Base-by-base conservation (phyloP, 1,140 invertebrate genomes). In the Anastrepha obliqua region DNA sequence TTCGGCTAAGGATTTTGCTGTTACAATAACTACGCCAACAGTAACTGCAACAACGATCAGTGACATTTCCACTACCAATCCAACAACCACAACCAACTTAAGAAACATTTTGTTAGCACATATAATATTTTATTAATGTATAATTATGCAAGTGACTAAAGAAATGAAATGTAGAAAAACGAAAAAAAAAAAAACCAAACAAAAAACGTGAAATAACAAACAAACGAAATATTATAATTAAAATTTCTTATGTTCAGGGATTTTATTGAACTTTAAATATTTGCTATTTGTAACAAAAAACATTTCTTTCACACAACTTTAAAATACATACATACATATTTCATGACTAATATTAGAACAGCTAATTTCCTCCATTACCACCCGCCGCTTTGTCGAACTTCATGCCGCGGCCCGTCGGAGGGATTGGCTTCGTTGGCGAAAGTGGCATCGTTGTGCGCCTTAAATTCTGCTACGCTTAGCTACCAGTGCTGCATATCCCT, bases 191-290 rank as follows among this genome's bases (percentile, higher is more conserved):
- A 74, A 74, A 29, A 70, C 4, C 29, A 39, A 74, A 74, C 60
- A 86, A 62, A 60, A 60, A 42, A 15, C 17, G 47, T 51, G 44
- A 51, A 55, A 78, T 15, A 29, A 29, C 29, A 29, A 29, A 78
- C 6, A 78, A 78, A 78, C 17, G 44, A 78, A 51, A 78, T 17
- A 51, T 78, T 78, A 20, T 17, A 78, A n/a, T 78, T 78, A 60
- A 29, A 29, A 59, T 15, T 86, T 86, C 29, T 85, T 86, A 86
- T 62, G 55, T 86, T 86, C 85, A 86, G 85, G 85, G 85, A 86
- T 60, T 86, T 86, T 60, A 60, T 86, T 86, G 74, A 20, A 78
- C 44, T 78, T 47, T 55, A 55, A 8, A 17, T 62, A 17, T 62
- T 62, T 62, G 60, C 9, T 62, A 15, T 4, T 17, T 15, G 13